Base-by-base conservation (phyloP, 2,113 vertebrate genomes). In the Dolichotis patagonum region DNA sequence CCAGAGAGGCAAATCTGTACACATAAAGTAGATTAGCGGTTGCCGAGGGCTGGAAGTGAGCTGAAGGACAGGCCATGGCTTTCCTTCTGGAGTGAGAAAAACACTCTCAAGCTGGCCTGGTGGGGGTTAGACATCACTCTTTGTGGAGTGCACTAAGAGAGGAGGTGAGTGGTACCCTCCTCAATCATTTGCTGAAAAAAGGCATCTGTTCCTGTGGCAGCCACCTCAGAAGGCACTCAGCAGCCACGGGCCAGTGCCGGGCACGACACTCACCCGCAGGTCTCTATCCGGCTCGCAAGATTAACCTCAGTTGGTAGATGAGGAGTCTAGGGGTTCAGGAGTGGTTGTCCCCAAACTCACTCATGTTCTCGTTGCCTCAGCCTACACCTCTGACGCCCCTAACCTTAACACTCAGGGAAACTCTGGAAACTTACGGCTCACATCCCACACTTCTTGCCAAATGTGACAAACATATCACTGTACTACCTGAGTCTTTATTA, bases 41-140 rank as follows among this genome's bases (percentile, higher is more conserved):
- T 20, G 6, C 62, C 28, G 7, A 22, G 6, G 7, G 1, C 49
- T 8, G 54, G 7, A 19, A 26, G 1, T 1, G 77, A 0, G 46
- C 32, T 41, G 85, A 0, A 0, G 0, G 19, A 14, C 19, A 14
- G 10, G 30, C 0, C 9, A 30, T 7, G 4, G 16, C 17, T 1
- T 41, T 26, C 69, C 32, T 8, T 1, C 0, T 58, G 32, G 5
- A 20, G 28, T 1, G n/a, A 2, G 54, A 5, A 26, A 24, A 43
- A 12, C 12, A 2, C 11, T 26, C 73, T 46, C 28, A 38, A 14
- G 11, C 49, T 35, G 49, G 46, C 75, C 7, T 0, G 9, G 22
- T 10, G 43, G 46, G 32, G 16, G 46, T 10, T 35, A 2, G 9
- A 35, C 77, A 80, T 35, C 49, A 35, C 43, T 52, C 77, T 35